These are phyloP conservation scores for Agrotis clavis DNA, from an alignment of 2,888 invertebrate genomes.

Conservation along the genomic window DNA sequence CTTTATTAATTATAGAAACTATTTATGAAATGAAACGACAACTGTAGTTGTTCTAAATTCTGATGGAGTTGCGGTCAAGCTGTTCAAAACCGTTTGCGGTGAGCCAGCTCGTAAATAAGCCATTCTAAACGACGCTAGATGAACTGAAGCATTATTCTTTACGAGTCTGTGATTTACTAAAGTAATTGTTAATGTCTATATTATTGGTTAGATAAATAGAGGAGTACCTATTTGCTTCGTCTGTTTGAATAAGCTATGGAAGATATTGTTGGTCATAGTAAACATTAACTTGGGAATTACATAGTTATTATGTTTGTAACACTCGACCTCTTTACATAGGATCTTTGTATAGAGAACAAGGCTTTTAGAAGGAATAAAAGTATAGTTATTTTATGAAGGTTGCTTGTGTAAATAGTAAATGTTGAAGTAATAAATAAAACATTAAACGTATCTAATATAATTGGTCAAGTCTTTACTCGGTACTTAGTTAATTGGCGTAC, in stretches of 20 bases:
- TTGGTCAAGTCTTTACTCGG: constrained; percentile 5
- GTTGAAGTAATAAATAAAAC: neutral
- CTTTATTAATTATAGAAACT: constrained; percentile 17
- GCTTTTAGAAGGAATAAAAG: constrained; percentile 25
- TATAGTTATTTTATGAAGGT: constrained; percentile 17
- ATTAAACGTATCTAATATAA: constrained; percentile 3
- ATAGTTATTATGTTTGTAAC: constrained; percentile 37
- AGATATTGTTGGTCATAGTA: constrained; percentile 33
- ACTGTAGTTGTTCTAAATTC: constrained; percentile 41
- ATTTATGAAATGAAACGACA: constrained; percentile 33
- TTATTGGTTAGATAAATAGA: constrained; percentile 47
- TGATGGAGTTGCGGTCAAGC: constrained; percentile 41
- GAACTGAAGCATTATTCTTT: constrained; percentile 45
- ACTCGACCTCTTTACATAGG: constrained; percentile 35
- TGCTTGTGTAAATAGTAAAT: neutral
- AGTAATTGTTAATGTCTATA: constrained; percentile 50
- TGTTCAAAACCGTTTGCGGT: constrained; percentile 42
- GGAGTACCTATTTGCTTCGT: constrained; percentile 41
- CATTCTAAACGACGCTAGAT: constrained; percentile 32
- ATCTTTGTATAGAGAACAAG: constrained; percentile 20
- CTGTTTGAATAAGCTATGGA: constrained; percentile 32
- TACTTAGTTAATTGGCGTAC: constrained; percentile 26
- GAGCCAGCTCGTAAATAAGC: constrained; percentile 43
- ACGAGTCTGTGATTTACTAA: constrained; percentile 41
- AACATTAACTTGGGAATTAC: constrained; percentile 27